Evolutionary conservation across 2,113 vertebrate genomes (phyloP), one percentile per base, ranked within the genome.

Genomic region (Prunella himalayana): DNA sequence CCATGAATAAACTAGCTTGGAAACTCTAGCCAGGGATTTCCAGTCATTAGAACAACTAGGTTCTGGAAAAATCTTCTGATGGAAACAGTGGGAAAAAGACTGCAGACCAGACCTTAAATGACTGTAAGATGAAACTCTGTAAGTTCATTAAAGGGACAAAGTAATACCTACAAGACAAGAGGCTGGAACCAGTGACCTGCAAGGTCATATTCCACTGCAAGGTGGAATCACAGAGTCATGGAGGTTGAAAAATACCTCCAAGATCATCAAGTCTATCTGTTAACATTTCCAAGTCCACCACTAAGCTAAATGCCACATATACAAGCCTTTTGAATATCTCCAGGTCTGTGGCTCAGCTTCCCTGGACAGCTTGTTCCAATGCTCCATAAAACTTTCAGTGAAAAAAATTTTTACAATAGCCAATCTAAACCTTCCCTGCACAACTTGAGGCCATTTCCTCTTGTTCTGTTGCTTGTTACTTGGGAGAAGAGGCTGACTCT

Each of bases 31-130:
- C 63, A 10, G 53, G 14, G 21, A 82, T 69, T 86, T 80, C 63
- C 39, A 83, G 31, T 45, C 2, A 0, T 37, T 24, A 59, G 10
- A 90, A 83, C 17, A 81, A 81, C 0, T 0, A 1, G 13, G 44
- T 57, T 75, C 60, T 71, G 17, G 60, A 91, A 78, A 71, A 39
- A 59, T 54, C 39, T 83, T 86, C 41, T 73, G 42, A 86, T 39
- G 14, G 31, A 65, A 94, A 86, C 9, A 42, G 15, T 15, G 35
- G n/a, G n/a, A 65, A 70, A 80, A 77, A 78, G 30, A 83, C 18
- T 4, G 19, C 28, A 85, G 73, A 63, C 10, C 27, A 70, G 50
- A 42, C 28, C 42, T 42, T 47, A 89, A 81, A 4, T 15, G 6
- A 24, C 17, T 84, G 3, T 24, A 44, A 88, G 17, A 57, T 4